Base-by-base conservation (phyloP, 2,797 vertebrate species). In the Sebastes baramenuke region DNA sequence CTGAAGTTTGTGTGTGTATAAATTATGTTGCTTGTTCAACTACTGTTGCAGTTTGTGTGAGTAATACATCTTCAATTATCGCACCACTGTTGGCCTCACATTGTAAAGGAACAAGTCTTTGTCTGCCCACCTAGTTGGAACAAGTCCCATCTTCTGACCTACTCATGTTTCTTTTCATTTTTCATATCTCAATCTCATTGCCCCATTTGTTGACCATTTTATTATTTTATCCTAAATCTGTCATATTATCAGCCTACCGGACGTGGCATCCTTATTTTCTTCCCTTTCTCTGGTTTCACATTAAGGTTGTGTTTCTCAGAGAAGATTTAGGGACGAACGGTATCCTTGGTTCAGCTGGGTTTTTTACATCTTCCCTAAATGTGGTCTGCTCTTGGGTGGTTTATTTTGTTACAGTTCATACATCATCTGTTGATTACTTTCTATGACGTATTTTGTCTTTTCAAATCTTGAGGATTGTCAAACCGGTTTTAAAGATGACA, bases 401-500 rank as follows among this genome's bases (percentile, higher is more conserved):
- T 69, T 20, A 32, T 70, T 78, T 83, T 66, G 3, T 79, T 34
- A 3, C 16, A 38, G 20, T 4, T 22, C 8, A 16, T 29, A 34
- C 5, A 11, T 24, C 12, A 62, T 2, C 12, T 59, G 9, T 30
- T 68, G 22, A 56, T 25, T 59, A n/a, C 8, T 22, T 6, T 49
- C 12, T 52, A 30, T 42, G 14, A 18, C 1, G 2, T 71, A 20
- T 56, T 29, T 34, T 38, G 24, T 16, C 55, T 61, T 84, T n/a
- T 46, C 3, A 72, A 59, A 38, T 38, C 36, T 3, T 42, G n/a
- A 56, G 4, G 9, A 29, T 24, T 32, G 34, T 42, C 49, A 70
- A 55, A 77, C 49, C 34, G 34, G 42, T 80, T 77, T 85, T 27
- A 30, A 18, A 22, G 32, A 32, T 56, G 36, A 67, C n/a, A 38